These are phyloP conservation scores for Drosophila sechellia DNA, from an alignment of 1,140 invertebrate species.

Conservation along the genomic window DNA sequence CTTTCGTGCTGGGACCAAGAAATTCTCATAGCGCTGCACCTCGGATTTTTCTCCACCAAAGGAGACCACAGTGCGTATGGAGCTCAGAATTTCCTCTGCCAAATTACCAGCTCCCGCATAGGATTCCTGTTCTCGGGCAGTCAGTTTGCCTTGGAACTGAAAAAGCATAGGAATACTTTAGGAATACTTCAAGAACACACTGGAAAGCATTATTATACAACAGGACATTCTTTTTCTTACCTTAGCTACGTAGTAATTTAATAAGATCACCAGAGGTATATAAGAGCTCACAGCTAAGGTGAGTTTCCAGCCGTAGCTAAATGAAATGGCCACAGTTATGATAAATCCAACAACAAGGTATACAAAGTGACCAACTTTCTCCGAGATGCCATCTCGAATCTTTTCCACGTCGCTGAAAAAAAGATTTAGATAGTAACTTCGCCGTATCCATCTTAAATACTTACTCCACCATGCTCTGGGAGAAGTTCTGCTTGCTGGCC, in stretches of 20 bases:
- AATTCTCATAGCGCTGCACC: constrained; percentile 87
- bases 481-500: constrained; percentile 93
- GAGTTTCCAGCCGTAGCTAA: constrained; percentile 92
- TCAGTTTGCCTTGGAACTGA: constrained; percentile 89
- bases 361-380: constrained; percentile 92
- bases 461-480: constrained; percentile 93
- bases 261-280: constrained; percentile 91
- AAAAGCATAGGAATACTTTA: not conserved
- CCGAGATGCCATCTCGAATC: constrained; percentile 93
- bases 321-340: constrained; percentile 88
- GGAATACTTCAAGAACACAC: too few species aligned
- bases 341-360: constrained; percentile 88
- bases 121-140: constrained; percentile 90
- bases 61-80: constrained; percentile 90
- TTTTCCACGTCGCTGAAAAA: constrained; percentile 92
- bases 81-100: constrained; percentile 92
- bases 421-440: not conserved
- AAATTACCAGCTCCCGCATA: constrained; percentile 93
- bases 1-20: constrained; percentile 87
- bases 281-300: constrained; percentile 92
- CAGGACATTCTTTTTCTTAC: too few species aligned
- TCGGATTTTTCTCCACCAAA: constrained; percentile 92
- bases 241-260: constrained; percentile 88
- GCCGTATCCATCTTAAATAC: constrained; percentile 1
- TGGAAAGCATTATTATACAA: too few species aligned